Conservation (phyloP, 2,797 vertebrate genomes). For the Pelobates cultripes region DNA sequence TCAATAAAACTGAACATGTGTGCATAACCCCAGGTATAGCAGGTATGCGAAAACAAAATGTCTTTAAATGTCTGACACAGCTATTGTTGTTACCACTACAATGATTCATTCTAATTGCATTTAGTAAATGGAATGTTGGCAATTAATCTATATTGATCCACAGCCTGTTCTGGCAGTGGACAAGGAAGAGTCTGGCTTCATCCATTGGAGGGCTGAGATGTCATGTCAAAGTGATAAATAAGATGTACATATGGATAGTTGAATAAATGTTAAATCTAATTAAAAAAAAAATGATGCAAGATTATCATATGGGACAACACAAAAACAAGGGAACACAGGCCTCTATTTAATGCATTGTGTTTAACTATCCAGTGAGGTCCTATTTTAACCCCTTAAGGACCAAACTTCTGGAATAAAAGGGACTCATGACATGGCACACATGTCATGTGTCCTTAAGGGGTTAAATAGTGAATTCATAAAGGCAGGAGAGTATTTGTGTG, state of each 20-base stretch:
- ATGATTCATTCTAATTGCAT: constrained; percentile 9
- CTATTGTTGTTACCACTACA: not conserved
- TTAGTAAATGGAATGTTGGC: not conserved
- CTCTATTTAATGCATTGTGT: too few species aligned
- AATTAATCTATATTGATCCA: constrained; percentile 2
- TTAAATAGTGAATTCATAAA: too few species aligned
- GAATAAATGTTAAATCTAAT: not conserved
- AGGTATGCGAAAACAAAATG: not conserved
- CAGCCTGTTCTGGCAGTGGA: not conserved
- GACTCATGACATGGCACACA: too few species aligned
- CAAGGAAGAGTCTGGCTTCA: not conserved
- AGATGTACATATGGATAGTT: not conserved
- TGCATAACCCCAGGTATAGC: not conserved
- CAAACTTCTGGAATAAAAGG: too few species aligned
- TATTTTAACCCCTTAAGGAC: too few species aligned
- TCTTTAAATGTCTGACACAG: not conserved
- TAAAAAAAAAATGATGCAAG: too few species aligned
- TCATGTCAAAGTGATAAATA: too few species aligned
- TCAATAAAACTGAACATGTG: not conserved
- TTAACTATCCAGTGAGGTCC: too few species aligned
- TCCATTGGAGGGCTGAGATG: too few species aligned
- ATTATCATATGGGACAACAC: too few species aligned
- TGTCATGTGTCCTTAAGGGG: too few species aligned
- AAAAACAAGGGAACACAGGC: not conserved
- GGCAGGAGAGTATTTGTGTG: too few species aligned